Evolutionary conservation across 2,797 vertebrate species (phyloP).

Genomic region (Xiphophorus birchmanni): DNA sequence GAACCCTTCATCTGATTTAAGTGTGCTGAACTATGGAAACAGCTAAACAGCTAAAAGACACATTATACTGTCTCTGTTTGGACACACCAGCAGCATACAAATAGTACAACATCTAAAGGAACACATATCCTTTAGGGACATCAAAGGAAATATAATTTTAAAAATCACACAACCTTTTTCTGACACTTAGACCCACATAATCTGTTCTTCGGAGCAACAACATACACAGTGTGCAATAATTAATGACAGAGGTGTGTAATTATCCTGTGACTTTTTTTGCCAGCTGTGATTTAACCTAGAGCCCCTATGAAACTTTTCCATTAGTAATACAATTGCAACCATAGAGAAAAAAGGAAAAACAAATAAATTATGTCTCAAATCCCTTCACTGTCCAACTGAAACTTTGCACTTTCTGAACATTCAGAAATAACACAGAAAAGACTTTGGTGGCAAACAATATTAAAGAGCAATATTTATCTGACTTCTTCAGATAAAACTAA

Average conservation of each 20-base stretch:
- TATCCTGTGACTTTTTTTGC: background rate
- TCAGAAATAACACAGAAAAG: background rate
- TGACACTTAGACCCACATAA: background rate
- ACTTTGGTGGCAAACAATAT: background rate
- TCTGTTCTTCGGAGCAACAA: background rate
- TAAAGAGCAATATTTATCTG: background rate
- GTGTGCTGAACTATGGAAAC: background rate
- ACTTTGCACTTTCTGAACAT: background rate
- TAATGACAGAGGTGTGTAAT: background rate
- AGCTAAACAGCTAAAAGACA: background rate
- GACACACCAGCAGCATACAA: background rate
- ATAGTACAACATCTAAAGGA: background rate
- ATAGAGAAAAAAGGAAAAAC: background rate
- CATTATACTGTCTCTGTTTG: background rate
- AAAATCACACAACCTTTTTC: background rate
- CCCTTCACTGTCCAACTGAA: no score
- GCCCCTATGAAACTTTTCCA: background rate
- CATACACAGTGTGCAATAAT: background rate
- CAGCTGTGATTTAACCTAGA: background rate
- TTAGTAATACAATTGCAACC: background rate
- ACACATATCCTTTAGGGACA: background rate
- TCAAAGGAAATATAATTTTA: background rate
- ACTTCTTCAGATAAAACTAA: background rate
- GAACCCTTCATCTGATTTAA: background rate
- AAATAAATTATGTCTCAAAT: background rate